These are phyloP conservation scores for Gambusia yucatana DNA, from an alignment of 2,797 vertebrate species.

Conservation along the genomic window DNA sequence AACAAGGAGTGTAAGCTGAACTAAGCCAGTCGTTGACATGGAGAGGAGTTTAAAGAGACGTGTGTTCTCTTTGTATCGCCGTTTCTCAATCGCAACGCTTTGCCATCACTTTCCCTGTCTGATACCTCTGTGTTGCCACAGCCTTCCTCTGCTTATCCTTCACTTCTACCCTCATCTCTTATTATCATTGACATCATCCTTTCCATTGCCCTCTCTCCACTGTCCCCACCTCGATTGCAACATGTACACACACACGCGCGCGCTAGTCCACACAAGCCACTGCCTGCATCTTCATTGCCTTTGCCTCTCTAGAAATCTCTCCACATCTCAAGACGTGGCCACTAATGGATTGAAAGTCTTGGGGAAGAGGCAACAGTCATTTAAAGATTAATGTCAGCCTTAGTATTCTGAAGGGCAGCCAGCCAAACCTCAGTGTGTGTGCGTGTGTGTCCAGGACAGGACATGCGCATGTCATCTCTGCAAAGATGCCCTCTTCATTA, in stretches of 20 bases:
- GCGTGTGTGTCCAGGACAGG: slow-evolving; percentile 48
- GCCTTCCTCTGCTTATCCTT: slow-evolving; percentile 29
- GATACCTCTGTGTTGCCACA: slow-evolving; percentile 30
- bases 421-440: slow-evolving; percentile 26
- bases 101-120: slow-evolving; percentile 6
- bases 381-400: slow-evolving; percentile 82
- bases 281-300: slow-evolving; percentile 42
- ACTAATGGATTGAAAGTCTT: slow-evolving; percentile 83
- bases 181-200: slow-evolving; percentile 81
- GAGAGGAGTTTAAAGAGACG: slow-evolving; percentile 17
- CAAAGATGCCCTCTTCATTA: slow-evolving; percentile 77
- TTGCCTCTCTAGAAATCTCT: slow-evolving; percentile 67
- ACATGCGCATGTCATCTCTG: slow-evolving; percentile 66
- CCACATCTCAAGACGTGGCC: slow-evolving; percentile 71
- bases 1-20: slow-evolving; percentile 3
- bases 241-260: slow-evolving; percentile 22
- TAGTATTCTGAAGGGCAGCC: slow-evolving; percentile 79
- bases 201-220: slow-evolving; percentile 30
- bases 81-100: slow-evolving; percentile 11
- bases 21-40: not conserved
- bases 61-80: slow-evolving; percentile 20
- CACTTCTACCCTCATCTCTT: slow-evolving; percentile 63
- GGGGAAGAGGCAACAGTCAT: slow-evolving; percentile 79
- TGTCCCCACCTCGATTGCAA: slow-evolving; percentile 3
- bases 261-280: not conserved